These are phyloP conservation scores for Miniopterus natalensis DNA, from an alignment of 2,113 vertebrate genomes.

Conservation along the genomic window DNA sequence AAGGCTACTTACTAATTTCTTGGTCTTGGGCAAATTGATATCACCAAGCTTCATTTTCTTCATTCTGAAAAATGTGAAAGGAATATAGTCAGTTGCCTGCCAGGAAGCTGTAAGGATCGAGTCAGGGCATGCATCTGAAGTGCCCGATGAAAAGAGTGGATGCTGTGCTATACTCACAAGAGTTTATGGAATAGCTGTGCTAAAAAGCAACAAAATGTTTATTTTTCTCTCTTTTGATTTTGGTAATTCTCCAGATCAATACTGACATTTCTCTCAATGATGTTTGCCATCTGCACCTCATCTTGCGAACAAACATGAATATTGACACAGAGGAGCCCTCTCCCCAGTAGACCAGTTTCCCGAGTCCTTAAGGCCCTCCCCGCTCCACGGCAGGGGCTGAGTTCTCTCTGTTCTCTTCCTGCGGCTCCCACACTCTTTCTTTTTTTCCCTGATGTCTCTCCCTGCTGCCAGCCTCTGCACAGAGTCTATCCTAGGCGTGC, in stretches of 20 bases:
- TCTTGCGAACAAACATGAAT: neutral
- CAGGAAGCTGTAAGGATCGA: neutral
- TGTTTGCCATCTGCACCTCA: neutral
- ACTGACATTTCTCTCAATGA: neutral
- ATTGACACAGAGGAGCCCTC: neutral
- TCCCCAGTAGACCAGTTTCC: neutral
- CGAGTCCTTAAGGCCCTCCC: neutral
- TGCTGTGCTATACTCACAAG: neutral
- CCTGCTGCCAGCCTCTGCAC: neutral
- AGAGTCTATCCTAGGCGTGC: neutral
- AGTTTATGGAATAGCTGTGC: neutral
- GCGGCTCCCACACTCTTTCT: neutral
- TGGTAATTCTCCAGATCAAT: neutral
- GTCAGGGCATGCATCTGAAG: neutral
- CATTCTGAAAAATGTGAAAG: neutral
- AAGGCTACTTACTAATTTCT: neutral
- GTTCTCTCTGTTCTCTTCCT: neutral
- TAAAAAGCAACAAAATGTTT: neutral
- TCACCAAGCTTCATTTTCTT: conserved; percentile 29
- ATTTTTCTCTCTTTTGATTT: neutral
- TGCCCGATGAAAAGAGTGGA: neutral
- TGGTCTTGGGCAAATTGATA: neutral
- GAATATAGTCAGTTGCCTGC: neutral
- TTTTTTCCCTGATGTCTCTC: neutral
- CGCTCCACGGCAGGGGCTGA: neutral